Conservation (phyloP, 2,113 vertebrate species). For the Nestor notabilis region DNA sequence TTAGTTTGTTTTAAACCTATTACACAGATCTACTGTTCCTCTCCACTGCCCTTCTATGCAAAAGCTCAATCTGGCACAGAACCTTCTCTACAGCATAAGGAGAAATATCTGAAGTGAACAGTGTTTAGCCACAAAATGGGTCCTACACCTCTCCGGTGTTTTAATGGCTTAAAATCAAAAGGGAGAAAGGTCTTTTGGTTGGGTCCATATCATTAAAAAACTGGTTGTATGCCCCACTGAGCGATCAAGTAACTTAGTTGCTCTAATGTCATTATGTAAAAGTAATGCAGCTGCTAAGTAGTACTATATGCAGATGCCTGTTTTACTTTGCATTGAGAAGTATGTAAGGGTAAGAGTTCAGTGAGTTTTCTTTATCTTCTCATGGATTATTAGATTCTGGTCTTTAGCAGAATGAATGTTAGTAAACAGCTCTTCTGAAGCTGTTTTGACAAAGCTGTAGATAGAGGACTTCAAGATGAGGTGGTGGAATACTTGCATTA, state of each 20-base stretch:
- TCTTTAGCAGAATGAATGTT: neutral
- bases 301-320: neutral
- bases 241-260: neutral
- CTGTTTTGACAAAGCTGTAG: neutral
- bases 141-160: neutral
- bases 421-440: neutral
- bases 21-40: too few species aligned
- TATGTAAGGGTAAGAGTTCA: neutral
- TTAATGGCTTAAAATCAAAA: neutral
- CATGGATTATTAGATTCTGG: neutral
- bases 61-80: neutral
- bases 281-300: neutral
- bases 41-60: neutral
- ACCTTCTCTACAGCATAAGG: neutral
- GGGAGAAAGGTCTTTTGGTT: neutral
- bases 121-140: neutral
- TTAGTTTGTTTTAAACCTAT: neutral
- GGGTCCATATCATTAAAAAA: neutral
- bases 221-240: neutral
- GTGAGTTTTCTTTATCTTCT: rapidly evolving
- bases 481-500: neutral
- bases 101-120: neutral
- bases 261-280: rapidly evolving
- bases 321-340: neutral
- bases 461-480: neutral